A percentile compares a stretch with the other conserved stretches of the same genome.
These are phyloP conservation scores for Aphis craccivora DNA, from an alignment of 1,140 invertebrate genomes.

Conservation along the genomic window DNA sequence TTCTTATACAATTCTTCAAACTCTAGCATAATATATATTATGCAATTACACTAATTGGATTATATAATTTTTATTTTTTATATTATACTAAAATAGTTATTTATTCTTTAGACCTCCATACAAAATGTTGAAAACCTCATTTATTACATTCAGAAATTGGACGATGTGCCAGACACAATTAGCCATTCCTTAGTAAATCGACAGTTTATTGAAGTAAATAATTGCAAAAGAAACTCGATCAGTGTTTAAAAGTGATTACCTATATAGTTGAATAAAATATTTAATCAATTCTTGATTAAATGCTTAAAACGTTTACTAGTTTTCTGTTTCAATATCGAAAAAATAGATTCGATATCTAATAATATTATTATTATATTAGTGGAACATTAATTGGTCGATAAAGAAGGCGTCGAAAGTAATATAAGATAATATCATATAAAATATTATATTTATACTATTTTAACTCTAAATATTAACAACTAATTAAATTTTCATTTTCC, in stretches of 20 bases:
- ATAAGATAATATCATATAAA: not conserved
- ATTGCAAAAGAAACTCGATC: not conserved
- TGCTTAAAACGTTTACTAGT: not conserved
- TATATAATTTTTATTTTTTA: not conserved
- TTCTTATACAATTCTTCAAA: not conserved
- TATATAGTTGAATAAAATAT: not conserved
- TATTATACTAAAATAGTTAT: not conserved
- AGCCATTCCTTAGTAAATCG: not conserved
- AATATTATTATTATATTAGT: not conserved
- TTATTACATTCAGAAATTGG: not conserved
- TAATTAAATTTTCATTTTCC: not conserved
- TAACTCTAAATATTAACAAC: not conserved
- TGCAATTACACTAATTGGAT: not conserved
- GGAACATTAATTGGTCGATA: not conserved
- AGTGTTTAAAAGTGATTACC: not conserved
- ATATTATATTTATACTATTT: not conserved
- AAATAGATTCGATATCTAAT: not conserved
- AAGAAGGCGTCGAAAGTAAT: not conserved
- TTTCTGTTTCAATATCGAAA: not conserved
- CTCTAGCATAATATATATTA: not conserved
- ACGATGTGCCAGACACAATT: not conserved
- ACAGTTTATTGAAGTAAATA: not conserved
- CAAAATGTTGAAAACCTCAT: not conserved
- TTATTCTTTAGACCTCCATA: not conserved
- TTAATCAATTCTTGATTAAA: not conserved